These are phyloP conservation scores for Hypanus sabinus DNA, from an alignment of 2,113 vertebrate genomes.

Conservation along the genomic window DNA sequence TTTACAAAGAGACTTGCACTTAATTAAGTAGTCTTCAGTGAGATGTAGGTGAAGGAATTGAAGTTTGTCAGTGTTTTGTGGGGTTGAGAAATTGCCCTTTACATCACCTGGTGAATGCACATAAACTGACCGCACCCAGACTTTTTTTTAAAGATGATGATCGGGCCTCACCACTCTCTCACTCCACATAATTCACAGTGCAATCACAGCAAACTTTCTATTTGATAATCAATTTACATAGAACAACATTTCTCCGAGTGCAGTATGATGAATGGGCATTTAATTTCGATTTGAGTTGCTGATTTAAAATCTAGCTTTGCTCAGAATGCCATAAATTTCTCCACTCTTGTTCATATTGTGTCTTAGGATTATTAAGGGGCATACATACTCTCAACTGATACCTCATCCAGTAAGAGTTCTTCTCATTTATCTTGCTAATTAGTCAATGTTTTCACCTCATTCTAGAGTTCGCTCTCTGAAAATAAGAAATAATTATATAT, in stretches of 20 bases:
- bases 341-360: neutral
- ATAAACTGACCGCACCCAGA: too few relatives aligned
- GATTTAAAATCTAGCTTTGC: neutral
- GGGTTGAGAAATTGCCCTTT: too few relatives aligned
- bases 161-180: too few relatives aligned
- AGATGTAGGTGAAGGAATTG: too few relatives aligned
- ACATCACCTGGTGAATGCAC: too few relatives aligned
- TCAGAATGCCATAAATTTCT: neutral
- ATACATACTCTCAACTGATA: neutral
- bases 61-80: too few relatives aligned
- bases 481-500: neutral
- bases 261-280: neutral
- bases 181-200: neutral
- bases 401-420: neutral
- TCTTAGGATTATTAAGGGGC: neutral
- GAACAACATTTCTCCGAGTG: too few relatives aligned
- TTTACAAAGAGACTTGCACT: neutral
- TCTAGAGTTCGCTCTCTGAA: neutral
- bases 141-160: too few relatives aligned
- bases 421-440: neutral
- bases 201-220: neutral
- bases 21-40: too few relatives aligned
- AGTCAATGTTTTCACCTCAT: neutral
- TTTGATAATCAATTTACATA: neutral
- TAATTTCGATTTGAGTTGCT: neutral